Evolutionary conservation across 1,140 invertebrate genomes (phyloP).

Genomic region (Brachionus asplanchnoidis): DNA sequence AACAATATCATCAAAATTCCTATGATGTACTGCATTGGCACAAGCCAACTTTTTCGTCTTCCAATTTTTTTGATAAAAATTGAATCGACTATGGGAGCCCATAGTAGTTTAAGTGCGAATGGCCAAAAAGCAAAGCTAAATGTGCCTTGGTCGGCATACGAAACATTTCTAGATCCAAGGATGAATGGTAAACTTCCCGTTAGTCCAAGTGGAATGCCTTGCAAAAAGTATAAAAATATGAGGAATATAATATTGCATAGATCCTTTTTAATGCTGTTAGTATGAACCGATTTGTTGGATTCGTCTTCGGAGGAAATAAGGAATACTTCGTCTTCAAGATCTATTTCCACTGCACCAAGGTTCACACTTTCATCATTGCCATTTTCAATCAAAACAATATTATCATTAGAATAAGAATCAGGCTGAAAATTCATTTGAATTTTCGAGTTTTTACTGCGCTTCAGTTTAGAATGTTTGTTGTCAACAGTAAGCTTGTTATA

Average conservation of each 20-base stretch:
- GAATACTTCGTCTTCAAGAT: background rate
- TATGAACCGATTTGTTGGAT: background rate
- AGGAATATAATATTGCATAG: conserved; percentile 53
- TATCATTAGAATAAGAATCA: background rate
- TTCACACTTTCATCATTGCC: background rate
- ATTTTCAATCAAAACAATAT: background rate
- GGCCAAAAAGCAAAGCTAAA: conserved; percentile 98
- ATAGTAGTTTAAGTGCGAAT: conserved; percentile 85
- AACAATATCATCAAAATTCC: conserved; percentile 61
- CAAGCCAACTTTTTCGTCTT: conserved; percentile 90
- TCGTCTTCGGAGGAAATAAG: background rate
- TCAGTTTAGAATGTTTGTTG: background rate
- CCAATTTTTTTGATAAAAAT: conserved; percentile 77
- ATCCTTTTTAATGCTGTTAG: background rate
- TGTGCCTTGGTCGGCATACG: conserved; percentile 68
- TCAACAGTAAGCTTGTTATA: background rate
- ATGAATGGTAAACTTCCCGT: conserved; percentile 89
- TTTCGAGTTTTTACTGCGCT: background rate
- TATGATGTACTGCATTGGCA: conserved; percentile 72
- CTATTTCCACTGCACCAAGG: background rate
- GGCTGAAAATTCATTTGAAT: background rate
- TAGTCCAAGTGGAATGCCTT: conserved; percentile 86
- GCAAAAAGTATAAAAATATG: conserved; percentile 83
- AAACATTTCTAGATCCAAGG: conserved; percentile 55
- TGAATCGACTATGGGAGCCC: conserved; percentile 95